Evolutionary conservation across 2,888 invertebrate genomes (phyloP).

Genomic region (Watsonalla cultraria): DNA sequence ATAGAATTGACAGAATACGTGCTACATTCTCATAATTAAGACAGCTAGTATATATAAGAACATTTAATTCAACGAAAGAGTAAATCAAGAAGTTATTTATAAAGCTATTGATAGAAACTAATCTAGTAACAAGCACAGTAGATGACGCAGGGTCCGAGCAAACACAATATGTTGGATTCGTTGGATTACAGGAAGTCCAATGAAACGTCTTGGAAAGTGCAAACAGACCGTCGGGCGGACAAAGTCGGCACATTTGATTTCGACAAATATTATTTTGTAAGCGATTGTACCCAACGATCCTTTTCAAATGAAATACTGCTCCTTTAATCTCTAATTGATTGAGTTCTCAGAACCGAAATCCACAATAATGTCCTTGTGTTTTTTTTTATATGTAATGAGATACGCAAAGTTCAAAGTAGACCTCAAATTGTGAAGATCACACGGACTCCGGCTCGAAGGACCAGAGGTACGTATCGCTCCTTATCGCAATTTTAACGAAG

Average conservation of each 20-base stretch:
- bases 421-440: slow-evolving; percentile 31
- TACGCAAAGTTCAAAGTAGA: slow-evolving; percentile 7
- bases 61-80: no score
- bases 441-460: slow-evolving; percentile 29
- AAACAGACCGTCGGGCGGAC: slow-evolving; percentile 36
- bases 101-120: neutral
- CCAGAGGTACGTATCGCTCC: slow-evolving; percentile 33
- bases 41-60: no score
- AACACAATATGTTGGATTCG: slow-evolving; percentile 50
- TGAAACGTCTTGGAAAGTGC: slow-evolving; percentile 23
- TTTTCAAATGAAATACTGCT: neutral
- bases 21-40: no score
- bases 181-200: slow-evolving; percentile 37
- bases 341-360: neutral
- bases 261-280: slow-evolving; percentile 27
- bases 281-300: slow-evolving; percentile 16
- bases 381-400: neutral
- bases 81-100: neutral
- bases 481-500: slow-evolving; percentile 61
- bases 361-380: neutral
- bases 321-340: neutral
- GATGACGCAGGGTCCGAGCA: slow-evolving; percentile 17
- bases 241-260: slow-evolving; percentile 30
- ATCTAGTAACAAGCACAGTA: neutral
- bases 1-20: no score